Conservation (phyloP, 2,797 vertebrate species). For the Sebastiscus albofasciatus region DNA sequence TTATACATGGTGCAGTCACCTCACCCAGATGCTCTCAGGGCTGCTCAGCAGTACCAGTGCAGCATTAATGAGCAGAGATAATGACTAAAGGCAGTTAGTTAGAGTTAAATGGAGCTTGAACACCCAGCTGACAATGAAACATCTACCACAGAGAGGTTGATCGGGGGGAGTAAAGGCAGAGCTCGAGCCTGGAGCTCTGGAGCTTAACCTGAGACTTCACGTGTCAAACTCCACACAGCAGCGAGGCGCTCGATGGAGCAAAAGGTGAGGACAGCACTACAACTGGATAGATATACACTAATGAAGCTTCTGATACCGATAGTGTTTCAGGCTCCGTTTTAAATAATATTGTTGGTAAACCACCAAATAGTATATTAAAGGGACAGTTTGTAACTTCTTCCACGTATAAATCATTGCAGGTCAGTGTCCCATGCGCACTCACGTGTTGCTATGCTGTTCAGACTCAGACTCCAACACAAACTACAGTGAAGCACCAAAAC, state of each 20-base stretch:
- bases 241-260: slow-evolving; percentile 5
- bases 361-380: too few relatives aligned
- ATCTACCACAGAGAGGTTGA: slow-evolving; percentile 64
- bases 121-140: slow-evolving; percentile 74
- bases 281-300: slow-evolving; percentile 5
- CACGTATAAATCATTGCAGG: too few relatives aligned
- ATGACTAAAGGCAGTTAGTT: slow-evolving; percentile 79
- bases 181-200: slow-evolving; percentile 41
- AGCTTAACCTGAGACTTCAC: slow-evolving; percentile 58
- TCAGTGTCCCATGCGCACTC: too few relatives aligned
- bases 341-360: too few relatives aligned
- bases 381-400: too few relatives aligned
- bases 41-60: slow-evolving; percentile 55
- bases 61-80: slow-evolving; percentile 74
- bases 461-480: too few relatives aligned
- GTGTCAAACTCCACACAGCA: slow-evolving; percentile 41
- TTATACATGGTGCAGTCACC: slow-evolving; percentile 40
- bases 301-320: slow-evolving; percentile 10
- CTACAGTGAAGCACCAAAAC: too few relatives aligned
- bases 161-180: slow-evolving; percentile 48
- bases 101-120: slow-evolving; percentile 80
- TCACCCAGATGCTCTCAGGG: slow-evolving; percentile 52
- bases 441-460: too few relatives aligned
- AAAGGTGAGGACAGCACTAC: slow-evolving; percentile 13
- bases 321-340: background rate